phyloP scores from a whole-genome alignment of 2,888 invertebrate genomes.

The Idaea aversata region DNA sequence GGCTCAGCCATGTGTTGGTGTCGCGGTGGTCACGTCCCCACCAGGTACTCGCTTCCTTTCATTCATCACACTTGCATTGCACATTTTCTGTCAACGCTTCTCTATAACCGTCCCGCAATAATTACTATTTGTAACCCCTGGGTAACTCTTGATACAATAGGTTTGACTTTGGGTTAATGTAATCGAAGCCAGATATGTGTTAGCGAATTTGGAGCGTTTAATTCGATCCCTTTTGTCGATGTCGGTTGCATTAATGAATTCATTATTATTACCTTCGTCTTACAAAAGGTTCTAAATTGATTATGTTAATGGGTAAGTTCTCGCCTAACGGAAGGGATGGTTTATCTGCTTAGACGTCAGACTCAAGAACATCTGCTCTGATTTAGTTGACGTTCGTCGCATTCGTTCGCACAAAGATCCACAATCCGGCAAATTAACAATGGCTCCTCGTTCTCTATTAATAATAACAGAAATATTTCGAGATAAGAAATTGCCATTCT shows the following conservation, averaged over 20 bases:
- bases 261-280: constrained; percentile 47
- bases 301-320: constrained; percentile 53
- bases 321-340: constrained; percentile 47
- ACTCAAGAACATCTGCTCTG: constrained; percentile 70
- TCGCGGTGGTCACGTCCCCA: constrained; percentile 58
- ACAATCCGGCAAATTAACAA: constrained; percentile 67
- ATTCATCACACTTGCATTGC: constrained; percentile 44
- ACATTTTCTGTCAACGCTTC: constrained; percentile 46
- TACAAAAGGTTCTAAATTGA: constrained; percentile 48
- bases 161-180: constrained; percentile 36
- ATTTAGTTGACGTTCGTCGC: constrained; percentile 50
- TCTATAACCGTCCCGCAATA: constrained; percentile 20
- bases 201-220: constrained; percentile 31
- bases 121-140: constrained; percentile 13
- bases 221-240: constrained; percentile 27
- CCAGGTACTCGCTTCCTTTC: constrained; percentile 63
- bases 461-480: constrained; percentile 68
- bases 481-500: constrained; percentile 79
- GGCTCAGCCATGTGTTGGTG: constrained; percentile 53
- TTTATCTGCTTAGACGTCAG: constrained; percentile 52
- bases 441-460: constrained; percentile 60
- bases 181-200: constrained; percentile 33
- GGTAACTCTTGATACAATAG: constrained; percentile 17
- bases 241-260: constrained; percentile 43
- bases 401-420: constrained; percentile 51